These are phyloP conservation scores for Augiades crinisus DNA, from an alignment of 2,888 invertebrate species.

Conservation along the genomic window DNA sequence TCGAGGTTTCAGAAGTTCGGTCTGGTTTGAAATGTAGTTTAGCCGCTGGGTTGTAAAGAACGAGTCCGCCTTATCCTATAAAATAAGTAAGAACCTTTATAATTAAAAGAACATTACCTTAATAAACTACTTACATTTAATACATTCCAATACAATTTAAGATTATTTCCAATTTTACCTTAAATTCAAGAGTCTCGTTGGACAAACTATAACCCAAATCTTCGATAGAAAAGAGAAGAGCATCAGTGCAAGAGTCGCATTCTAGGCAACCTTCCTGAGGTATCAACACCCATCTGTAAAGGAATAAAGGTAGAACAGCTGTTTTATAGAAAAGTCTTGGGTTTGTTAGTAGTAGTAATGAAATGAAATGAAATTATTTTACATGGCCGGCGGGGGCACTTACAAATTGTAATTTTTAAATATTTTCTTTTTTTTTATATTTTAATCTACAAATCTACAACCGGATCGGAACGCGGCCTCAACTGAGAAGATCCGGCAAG, in stretches of 20 bases:
- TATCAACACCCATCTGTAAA: constrained; percentile 94
- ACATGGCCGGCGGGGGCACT: no score
- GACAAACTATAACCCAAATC: constrained; percentile 84
- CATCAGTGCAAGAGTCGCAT: constrained; percentile 96
- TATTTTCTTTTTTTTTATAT: no score
- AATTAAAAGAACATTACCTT: no score
- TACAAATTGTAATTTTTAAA: no score
- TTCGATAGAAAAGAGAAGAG: constrained; percentile 93
- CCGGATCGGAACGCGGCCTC: no score
- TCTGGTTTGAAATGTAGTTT: constrained; percentile 89
- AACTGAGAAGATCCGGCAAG: no score
- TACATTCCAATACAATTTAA: neutral
- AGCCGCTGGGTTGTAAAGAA: constrained; percentile 94
- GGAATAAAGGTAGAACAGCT: no score
- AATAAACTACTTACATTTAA: neutral
- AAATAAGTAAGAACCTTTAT: no score
- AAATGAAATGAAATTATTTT: no score
- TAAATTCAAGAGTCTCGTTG: constrained; percentile 88
- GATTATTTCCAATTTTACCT: constrained; percentile 65
- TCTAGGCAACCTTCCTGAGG: constrained; percentile 92
- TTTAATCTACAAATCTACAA: no score
- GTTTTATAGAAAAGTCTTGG: no score
- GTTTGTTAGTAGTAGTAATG: no score
- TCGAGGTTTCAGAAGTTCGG: constrained; percentile 84
- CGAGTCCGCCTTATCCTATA: constrained; percentile 89